Percentiles rank a stretch among this genome's conserved stretches.
Evolutionary conservation across 2,113 vertebrate species (phyloP).

Genomic region (Thomomys bottae): DNA sequence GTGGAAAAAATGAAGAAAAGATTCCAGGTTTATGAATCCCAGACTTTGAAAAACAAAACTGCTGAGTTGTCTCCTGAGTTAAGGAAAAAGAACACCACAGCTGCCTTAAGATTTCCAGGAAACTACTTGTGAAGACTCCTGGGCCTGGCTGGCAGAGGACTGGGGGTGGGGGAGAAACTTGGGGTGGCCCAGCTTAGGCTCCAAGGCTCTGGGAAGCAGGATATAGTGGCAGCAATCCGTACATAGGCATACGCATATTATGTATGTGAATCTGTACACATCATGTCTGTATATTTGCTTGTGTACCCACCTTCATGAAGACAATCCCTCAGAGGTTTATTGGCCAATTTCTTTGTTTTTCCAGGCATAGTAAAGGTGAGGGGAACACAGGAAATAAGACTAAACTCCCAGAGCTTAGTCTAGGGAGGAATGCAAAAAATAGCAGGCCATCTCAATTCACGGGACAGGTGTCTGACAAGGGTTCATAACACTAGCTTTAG

Average conservation of each 20-base stretch:
- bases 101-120: conserved; percentile 65
- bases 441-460: not conserved
- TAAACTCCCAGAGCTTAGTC: not conserved
- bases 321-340: not conserved
- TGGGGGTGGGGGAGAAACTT: not conserved
- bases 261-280: not conserved
- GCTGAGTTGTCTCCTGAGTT: conserved; percentile 72
- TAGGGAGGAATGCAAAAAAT: not conserved
- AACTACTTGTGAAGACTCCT: conserved; percentile 57
- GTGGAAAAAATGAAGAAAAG: conserved; percentile 60
- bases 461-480: not conserved
- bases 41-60: conserved; percentile 78
- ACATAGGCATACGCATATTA: not conserved
- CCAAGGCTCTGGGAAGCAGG: not conserved
- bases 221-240: not conserved
- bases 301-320: not conserved
- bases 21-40: conserved; percentile 75
- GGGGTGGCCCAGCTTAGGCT: not conserved
- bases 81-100: conserved; percentile 54
- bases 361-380: not conserved
- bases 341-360: not conserved
- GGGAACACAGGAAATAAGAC: not conserved
- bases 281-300: not conserved
- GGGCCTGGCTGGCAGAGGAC: not conserved
- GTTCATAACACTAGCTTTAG: not conserved